phyloP scores from a whole-genome alignment of 2,113 vertebrate genomes.

The Elachura formosa region DNA sequence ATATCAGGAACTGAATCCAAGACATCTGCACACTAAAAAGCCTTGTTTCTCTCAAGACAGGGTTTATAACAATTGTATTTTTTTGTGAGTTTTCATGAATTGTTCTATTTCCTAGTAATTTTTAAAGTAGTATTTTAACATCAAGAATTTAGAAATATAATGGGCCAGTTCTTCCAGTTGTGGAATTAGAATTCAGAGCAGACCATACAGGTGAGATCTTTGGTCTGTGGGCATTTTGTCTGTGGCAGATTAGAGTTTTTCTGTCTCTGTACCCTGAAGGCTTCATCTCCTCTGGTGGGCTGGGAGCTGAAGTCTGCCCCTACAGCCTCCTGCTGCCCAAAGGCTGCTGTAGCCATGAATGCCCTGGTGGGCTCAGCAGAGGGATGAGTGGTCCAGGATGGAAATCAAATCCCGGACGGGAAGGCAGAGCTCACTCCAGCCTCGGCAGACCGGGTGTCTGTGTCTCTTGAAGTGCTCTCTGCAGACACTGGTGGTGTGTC shows the following conservation, averaged over 20 bases:
- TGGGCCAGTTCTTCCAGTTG: not conserved
- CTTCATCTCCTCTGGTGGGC: not conserved
- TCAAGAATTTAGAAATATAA: not conserved
- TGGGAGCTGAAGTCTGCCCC: not conserved
- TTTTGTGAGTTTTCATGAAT: not conserved
- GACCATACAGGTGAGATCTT: not conserved
- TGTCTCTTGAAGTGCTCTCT: not conserved
- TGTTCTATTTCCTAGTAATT: not conserved
- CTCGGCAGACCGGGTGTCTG: accelerated
- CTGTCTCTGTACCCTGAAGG: not conserved
- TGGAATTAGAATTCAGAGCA: not conserved
- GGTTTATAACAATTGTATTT: not conserved
- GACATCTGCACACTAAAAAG: not conserved
- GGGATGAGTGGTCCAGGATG: too few species aligned
- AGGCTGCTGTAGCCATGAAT: not conserved
- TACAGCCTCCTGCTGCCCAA: not conserved
- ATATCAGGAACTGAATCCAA: not conserved
- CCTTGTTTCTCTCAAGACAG: not conserved
- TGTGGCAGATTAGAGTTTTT: not conserved
- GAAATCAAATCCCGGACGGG: not conserved
- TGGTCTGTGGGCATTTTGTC: not conserved
- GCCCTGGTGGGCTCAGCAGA: not conserved
- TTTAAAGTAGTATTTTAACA: not conserved
- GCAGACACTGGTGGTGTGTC: not conserved
- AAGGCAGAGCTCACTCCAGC: not conserved